Evolutionary conservation across 2,113 vertebrate genomes (phyloP).

Genomic region (Platichthys stellatus): DNA sequence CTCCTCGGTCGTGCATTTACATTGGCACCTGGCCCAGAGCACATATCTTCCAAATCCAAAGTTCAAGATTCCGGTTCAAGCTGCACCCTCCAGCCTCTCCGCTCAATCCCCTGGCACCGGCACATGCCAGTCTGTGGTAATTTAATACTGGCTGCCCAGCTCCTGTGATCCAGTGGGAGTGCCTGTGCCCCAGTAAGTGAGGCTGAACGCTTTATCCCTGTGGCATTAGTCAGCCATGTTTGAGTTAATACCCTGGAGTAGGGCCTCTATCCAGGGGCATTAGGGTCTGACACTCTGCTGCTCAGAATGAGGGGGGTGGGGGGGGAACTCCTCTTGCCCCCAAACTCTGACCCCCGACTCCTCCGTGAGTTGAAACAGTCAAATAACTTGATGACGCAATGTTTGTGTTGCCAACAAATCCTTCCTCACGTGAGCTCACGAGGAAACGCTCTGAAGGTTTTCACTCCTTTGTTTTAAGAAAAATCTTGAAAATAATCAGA

Average conservation of each 20-base stretch:
- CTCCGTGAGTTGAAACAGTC: too few relatives aligned
- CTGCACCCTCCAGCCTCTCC: conserved; percentile 47
- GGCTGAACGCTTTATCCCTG: conserved; percentile 77
- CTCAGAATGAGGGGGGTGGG: conserved; percentile 44
- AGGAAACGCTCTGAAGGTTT: not conserved
- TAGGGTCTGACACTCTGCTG: conserved; percentile 75
- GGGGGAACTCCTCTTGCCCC: conserved; percentile 43
- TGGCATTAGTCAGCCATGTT: conserved; percentile 80
- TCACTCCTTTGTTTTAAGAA: not conserved
- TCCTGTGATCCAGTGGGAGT: conserved; percentile 72
- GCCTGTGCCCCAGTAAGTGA: conserved; percentile 74
- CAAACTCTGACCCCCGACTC: conserved; percentile 8
- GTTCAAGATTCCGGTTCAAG: conserved; percentile 34
- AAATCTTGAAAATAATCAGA: conserved; percentile 14
- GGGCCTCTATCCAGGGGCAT: conserved; percentile 74
- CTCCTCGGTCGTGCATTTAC: conserved; percentile 36
- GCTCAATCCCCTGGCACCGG: conserved; percentile 59
- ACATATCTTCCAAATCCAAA: conserved; percentile 48
- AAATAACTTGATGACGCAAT: too few relatives aligned
- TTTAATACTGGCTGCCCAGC: conserved; percentile 72
- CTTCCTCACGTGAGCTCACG: not conserved
- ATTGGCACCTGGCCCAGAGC: conserved; percentile 40
- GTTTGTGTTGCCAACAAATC: not conserved
- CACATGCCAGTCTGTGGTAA: conserved; percentile 59
- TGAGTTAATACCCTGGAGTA: conserved; percentile 80